phyloP scores from a whole-genome alignment of 2,888 invertebrate genomes.

The Seira sanloemensis region DNA sequence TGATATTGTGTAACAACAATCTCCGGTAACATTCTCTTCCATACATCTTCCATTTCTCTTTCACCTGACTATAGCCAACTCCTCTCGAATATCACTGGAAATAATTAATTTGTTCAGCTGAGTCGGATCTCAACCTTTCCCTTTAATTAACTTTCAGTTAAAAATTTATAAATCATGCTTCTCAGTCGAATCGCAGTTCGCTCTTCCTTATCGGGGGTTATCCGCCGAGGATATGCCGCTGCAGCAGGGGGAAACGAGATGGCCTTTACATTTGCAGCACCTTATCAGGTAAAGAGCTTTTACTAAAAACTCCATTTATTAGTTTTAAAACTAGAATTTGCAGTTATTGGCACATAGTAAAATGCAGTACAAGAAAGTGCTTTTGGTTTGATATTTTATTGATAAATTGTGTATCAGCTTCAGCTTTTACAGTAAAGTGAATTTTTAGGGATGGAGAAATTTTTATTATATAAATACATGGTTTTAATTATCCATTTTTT shows the following conservation, averaged over 20 bases:
- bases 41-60: constrained; percentile 34
- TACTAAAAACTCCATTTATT: no score
- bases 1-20: neutral
- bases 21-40: constrained; percentile 26
- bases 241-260: constrained; percentile 82
- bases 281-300: constrained; percentile 86
- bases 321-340: no score
- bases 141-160: neutral
- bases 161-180: constrained; percentile 60
- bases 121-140: neutral
- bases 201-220: constrained; percentile 31
- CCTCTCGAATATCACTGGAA: neutral
- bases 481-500: constrained; percentile 13
- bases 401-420: no score
- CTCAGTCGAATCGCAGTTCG: constrained; percentile 61
- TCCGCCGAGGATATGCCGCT: constrained; percentile 80
- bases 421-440: no score
- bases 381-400: no score
- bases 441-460: no score
- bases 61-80: constrained; percentile 39
- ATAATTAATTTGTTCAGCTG: neutral
- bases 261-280: constrained; percentile 93
- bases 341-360: no score
- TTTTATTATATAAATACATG: no score
- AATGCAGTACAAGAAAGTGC: no score